Evolutionary conservation across 2,797 vertebrate genomes (phyloP), one percentile per base, ranked within the genome.

Genomic region (Phalloptychus januarius): DNA sequence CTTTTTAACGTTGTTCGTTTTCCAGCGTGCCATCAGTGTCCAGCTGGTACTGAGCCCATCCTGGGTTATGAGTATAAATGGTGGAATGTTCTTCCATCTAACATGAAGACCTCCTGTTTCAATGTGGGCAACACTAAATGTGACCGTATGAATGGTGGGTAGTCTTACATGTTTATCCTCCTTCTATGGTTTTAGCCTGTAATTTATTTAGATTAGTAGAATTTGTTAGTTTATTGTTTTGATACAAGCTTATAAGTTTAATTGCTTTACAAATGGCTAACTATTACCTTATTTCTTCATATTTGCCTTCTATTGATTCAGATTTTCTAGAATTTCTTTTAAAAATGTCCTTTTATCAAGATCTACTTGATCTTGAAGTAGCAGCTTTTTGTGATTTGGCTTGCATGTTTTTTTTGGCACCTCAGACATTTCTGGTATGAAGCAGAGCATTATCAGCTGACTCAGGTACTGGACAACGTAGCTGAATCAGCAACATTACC

Each of bases 101-200:
- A 98, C 90, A 99, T 99, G 97, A 99, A 98, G 94, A 98, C 98
- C 0, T 99, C 98, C 76, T 99, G 98, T 89, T 99, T 99, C 92
- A 99, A 99, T 15, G 97, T 99, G 2, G 98, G 97, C 77, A 99
- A 99, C 93, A 96, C 97, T 0, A 99, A 98, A 85, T 99, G 98
- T 33, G 97, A 99, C 46, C 95, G 91, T 78, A 98, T 99, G 97
- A 99, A 97, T 0, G 98, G 98, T 99, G 90, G 95, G 97, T 87
- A 67, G 72, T 46, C 42, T 2, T 50, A 18, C 18, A 40, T 16
- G 38, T n/a, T n/a, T n/a, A n/a, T n/a, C n/a, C 25, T 28, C 58
- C 28, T 61, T 61, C 58, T 61, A 31, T 7, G 7, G 15, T 61
- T 33, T 61, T 28, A 61, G 13, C 56, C 56, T 61, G 28, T 33